Evolutionary conservation across 2,888 invertebrate genomes (phyloP).

Genomic region (Acanthococcus lagerstroemiae): DNA sequence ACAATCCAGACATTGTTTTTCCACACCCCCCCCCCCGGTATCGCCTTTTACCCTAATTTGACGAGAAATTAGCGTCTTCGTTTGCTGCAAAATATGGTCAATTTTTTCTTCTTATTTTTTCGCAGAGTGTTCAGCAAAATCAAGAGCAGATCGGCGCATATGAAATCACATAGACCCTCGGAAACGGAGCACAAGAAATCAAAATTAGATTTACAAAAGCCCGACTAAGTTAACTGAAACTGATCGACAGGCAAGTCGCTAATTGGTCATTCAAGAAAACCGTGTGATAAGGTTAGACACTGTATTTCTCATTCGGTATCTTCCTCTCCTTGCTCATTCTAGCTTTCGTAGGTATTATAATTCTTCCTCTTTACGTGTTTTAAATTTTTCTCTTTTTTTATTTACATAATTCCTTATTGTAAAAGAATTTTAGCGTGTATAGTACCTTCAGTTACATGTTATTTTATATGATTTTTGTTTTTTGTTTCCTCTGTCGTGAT

Average conservation of each 20-base stretch:
- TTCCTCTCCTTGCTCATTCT: conserved; percentile 27
- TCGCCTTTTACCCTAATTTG: no score
- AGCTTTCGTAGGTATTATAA: conserved; percentile 21
- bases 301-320: conserved; percentile 3
- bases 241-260: neutral
- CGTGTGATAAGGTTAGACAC: neutral
- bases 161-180: conserved; percentile 94
- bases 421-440: neutral
- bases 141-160: conserved; percentile 97
- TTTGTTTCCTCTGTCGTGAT: conserved; percentile 19
- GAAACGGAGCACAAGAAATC: conserved; percentile 67
- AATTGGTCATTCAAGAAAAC: neutral
- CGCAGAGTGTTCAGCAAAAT: conserved; percentile 93
- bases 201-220: conserved; percentile 43
- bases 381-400: neutral
- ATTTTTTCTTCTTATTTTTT: conserved; percentile 40
- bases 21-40: no score
- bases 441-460: neutral
- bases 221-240: conserved; percentile 22
- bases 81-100: no score
- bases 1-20: no score
- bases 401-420: conserved; percentile 11
- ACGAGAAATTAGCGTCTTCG: no score
- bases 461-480: no score
- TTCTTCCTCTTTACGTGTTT: conserved; percentile 1